A percentile compares a stretch with the other conserved stretches of the same genome.
phyloP scores from a whole-genome alignment of 2,113 vertebrate genomes.

The Oryzias celebensis region DNA sequence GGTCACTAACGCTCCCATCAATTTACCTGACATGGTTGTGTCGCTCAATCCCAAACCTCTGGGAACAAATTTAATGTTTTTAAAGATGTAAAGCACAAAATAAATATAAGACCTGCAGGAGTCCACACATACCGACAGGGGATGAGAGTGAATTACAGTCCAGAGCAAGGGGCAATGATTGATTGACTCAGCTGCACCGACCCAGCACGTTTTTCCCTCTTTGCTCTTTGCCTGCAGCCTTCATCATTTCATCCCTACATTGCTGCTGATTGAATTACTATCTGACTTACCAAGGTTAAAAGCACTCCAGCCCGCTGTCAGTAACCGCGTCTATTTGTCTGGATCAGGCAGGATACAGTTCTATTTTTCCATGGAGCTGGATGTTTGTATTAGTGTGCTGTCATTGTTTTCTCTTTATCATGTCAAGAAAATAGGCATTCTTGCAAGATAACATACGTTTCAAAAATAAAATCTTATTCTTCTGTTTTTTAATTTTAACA shows the following conservation, averaged over 20 bases:
- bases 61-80: too few relatives aligned
- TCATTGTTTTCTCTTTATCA: too few relatives aligned
- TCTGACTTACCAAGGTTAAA: conserved; percentile 53
- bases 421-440: too few relatives aligned
- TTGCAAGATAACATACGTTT: too few relatives aligned
- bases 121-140: too few relatives aligned
- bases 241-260: conserved; percentile 28
- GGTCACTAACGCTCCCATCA: conserved; percentile 40
- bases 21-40: conserved; percentile 3
- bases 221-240: conserved; percentile 18
- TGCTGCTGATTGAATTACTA: conserved; percentile 47
- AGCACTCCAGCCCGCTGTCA: background rate
- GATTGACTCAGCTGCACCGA: conserved; percentile 37
- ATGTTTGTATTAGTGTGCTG: too few relatives aligned
- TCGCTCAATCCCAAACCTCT: background rate
- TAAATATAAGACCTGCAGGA: too few relatives aligned
- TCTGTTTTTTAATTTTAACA: too few relatives aligned
- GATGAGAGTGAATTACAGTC: background rate
- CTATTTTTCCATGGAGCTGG: conserved; percentile 14
- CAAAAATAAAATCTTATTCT: too few relatives aligned
- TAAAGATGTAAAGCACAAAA: too few relatives aligned
- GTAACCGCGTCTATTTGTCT: conserved; percentile 20
- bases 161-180: conserved; percentile 12
- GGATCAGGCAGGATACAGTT: conserved; percentile 48
- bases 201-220: conserved; percentile 2